phyloP scores from a whole-genome alignment of 2,888 invertebrate species.

The Spilarctia lutea region DNA sequence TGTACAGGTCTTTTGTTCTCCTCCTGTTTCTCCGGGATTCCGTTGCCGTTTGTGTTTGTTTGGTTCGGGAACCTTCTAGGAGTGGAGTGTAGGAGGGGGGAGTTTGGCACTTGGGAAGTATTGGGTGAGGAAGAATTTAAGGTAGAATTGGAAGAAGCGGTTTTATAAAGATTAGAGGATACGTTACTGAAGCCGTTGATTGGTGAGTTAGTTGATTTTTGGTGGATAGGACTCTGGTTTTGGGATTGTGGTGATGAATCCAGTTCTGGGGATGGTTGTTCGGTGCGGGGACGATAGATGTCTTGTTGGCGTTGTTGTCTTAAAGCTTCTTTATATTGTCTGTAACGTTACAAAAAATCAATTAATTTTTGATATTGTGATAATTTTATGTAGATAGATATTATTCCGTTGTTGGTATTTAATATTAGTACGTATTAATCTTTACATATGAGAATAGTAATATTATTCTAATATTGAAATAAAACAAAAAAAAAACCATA shows the following conservation, averaged over 20 bases:
- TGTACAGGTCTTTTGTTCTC: constrained; percentile 90
- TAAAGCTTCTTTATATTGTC: constrained; percentile 96
- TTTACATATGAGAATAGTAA: not conserved
- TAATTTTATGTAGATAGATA: not conserved
- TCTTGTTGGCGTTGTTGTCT: constrained; percentile 94
- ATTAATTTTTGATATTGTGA: constrained; percentile 24
- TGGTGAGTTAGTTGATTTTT: constrained; percentile 79
- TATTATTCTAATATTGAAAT: not conserved
- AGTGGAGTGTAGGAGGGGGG: constrained; percentile 82
- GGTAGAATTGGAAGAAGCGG: constrained; percentile 70
- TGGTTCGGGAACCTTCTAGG: constrained; percentile 79
- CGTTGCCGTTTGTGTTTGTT: constrained; percentile 54
- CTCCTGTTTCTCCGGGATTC: constrained; percentile 74
- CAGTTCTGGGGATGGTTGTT: constrained; percentile 85
- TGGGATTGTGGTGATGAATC: constrained; percentile 81
- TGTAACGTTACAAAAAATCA: constrained; percentile 65
- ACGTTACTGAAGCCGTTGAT: constrained; percentile 86
- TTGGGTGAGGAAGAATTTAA: constrained; percentile 66
- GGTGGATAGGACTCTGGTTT: constrained; percentile 82
- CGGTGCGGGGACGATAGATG: constrained; percentile 90
- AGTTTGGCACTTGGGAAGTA: constrained; percentile 75
- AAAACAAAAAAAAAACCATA: not conserved
- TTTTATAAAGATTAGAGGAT: constrained; percentile 80
- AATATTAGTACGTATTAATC: not conserved
- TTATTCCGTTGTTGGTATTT: not conserved